Percentiles rank a stretch among this genome's conserved stretches.
Evolutionary conservation across 2,888 invertebrate species (phyloP).

Genomic region (Drosophila quinaria): DNA sequence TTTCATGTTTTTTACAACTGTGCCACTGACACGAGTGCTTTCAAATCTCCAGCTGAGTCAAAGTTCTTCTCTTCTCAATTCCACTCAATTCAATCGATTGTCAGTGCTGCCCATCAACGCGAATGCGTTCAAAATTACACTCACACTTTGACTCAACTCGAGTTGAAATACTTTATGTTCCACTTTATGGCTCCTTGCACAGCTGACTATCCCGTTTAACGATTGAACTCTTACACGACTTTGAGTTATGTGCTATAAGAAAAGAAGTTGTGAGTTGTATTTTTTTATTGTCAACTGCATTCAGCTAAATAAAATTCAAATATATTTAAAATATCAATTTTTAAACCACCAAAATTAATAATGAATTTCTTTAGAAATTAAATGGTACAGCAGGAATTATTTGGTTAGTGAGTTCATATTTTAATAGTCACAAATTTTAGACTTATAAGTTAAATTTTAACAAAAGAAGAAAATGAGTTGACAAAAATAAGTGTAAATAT

Average conservation of each 20-base stretch:
- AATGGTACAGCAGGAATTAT: too few relatives aligned
- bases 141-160: conserved; percentile 10
- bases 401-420: too few relatives aligned
- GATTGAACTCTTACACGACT: conserved; percentile 31
- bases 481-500: too few relatives aligned
- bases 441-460: too few relatives aligned
- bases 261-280: neutral
- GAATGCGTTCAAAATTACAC: neutral
- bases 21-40: conserved; percentile 17
- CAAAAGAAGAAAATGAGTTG: too few relatives aligned
- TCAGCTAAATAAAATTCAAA: too few relatives aligned
- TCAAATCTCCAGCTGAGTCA: conserved; percentile 7
- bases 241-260: conserved; percentile 23
- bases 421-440: too few relatives aligned
- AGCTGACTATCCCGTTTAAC: conserved; percentile 53
- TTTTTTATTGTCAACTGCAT: neutral
- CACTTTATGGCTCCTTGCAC: conserved; percentile 45
- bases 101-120: conserved; percentile 11
- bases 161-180: conserved; percentile 44
- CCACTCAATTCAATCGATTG: conserved; percentile 36
- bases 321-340: too few relatives aligned
- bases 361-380: too few relatives aligned
- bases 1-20: conserved; percentile 32
- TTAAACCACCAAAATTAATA: too few relatives aligned
- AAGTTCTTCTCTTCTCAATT: conserved; percentile 4